phyloP scores from a whole-genome alignment of 2,113 vertebrate genomes.

The Noturus placidus region DNA sequence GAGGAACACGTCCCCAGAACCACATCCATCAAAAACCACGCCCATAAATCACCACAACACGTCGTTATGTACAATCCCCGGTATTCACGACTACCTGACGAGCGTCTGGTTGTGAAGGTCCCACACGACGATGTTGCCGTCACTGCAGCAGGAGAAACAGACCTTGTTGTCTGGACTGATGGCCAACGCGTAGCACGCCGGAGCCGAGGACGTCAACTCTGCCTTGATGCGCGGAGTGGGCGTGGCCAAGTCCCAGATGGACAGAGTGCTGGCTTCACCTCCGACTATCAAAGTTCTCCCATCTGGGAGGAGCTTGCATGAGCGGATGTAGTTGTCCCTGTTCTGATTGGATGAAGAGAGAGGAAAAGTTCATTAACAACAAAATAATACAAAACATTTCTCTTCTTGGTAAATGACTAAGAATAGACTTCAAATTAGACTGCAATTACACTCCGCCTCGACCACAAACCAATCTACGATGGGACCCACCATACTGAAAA shows the following conservation, averaged over 20 bases:
- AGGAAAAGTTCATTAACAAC: neutral
- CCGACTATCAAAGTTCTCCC: conserved; percentile 95
- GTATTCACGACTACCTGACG: conserved; percentile 81
- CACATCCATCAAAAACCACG: neutral
- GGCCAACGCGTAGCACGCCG: conserved; percentile 95
- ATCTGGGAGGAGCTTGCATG: conserved; percentile 93
- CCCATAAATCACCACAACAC: neutral
- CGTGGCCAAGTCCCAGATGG: conserved; percentile 98
- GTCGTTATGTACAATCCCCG: neutral
- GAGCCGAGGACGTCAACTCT: conserved; percentile 94
- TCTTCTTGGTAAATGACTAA: neutral
- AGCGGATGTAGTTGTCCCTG: conserved; percentile 99
- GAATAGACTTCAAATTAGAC: neutral
- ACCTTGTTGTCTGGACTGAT: conserved; percentile 99
- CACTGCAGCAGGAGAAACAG: conserved; percentile 98
- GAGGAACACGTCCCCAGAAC: neutral
- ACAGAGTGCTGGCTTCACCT: conserved; percentile 96
- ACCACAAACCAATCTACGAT: neutral
- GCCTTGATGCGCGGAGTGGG: conserved; percentile 98
- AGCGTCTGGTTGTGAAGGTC: conserved; percentile 98
- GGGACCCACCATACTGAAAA: neutral
- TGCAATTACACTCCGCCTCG: neutral
- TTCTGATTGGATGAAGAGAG: conserved; percentile 74
- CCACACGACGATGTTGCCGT: conserved; percentile 99
- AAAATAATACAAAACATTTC: neutral